phyloP scores from a whole-genome alignment of 2,797 vertebrate species.

The Carcharodon carcharias region DNA sequence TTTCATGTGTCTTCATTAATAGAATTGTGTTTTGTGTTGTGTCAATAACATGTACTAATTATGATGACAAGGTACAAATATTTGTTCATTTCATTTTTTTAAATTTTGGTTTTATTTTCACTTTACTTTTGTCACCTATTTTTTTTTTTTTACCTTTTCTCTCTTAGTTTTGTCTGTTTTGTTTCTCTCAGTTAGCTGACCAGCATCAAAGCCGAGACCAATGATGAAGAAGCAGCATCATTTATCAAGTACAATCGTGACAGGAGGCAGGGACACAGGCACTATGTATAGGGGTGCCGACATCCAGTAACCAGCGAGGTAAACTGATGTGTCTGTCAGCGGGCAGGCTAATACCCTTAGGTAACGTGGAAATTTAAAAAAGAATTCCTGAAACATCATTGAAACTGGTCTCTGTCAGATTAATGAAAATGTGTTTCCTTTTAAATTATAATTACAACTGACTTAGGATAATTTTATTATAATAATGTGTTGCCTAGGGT shows the following conservation, averaged over 20 bases:
- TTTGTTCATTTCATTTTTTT: neutral
- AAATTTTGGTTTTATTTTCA: neutral
- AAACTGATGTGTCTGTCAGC: neutral
- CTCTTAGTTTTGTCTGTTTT: neutral
- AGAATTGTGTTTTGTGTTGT: neutral
- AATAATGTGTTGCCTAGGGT: slow-evolving; percentile 26
- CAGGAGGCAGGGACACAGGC: neutral
- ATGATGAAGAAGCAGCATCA: neutral
- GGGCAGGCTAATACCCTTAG: neutral
- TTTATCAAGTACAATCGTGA: neutral
- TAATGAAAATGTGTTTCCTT: slow-evolving; percentile 29
- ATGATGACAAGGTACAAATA: neutral
- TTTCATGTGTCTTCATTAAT: slow-evolving; percentile 23
- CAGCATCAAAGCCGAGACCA: neutral
- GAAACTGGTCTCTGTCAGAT: neutral
- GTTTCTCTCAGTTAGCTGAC: neutral
- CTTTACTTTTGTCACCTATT: neutral
- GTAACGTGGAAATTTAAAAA: neutral
- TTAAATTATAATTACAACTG: slow-evolving; percentile 22
- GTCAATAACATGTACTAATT: neutral
- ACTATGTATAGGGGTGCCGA: neutral
- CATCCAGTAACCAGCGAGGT: neutral
- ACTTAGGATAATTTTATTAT: slow-evolving; percentile 9
- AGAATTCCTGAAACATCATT: slow-evolving; percentile 16
- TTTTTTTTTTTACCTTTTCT: neutral